Base-by-base conservation (phyloP, 1,140 invertebrate species). In the Odontomachus brunneus region DNA sequence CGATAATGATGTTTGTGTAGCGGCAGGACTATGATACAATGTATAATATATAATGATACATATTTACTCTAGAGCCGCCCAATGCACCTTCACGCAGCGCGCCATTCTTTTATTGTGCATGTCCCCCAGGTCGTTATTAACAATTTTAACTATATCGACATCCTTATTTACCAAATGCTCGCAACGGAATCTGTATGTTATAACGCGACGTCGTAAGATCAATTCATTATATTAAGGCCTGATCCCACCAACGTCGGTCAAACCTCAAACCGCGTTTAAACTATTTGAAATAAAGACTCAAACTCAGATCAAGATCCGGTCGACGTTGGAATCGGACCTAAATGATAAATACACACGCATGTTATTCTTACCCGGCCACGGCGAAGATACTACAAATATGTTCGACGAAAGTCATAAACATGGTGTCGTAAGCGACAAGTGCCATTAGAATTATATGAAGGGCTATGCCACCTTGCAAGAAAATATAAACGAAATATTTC, bases 391-490 rank as follows among this genome's bases (percentile, higher is more conserved):
- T 44, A 19, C 62, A 76, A 29, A 53, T 49, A 9, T 76, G 74
- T 38, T 76, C 74, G 26, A 76, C 24, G 29, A 66, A 76, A 24
- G 26, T 76, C 24, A 76, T 26, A 3, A 76, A 66, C 62, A 76
- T 76, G 48, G 24, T 53, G 14, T 76, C 74, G 11, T 76, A 48
- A 9, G 60, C 74, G 14, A 76, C 9, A 17, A 66, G 22, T 14
- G 26, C 74, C 0, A 19, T 76, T 33, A 76, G 2, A 53, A 26
- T 0, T 4, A 24, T n/a, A n/a, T n/a, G n/a, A n/a, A n/a, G n/a
- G n/a, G n/a, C 0, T 9, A 2, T 5, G 2, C 29, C 26, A 38
- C 26, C 66, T 1, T 76, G 60, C 11, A 12, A 22, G 24, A 66
- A 66, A 51, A 76, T 76, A 7, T 53, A 76, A 3, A 51, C n/a